phyloP scores from a whole-genome alignment of 2,888 invertebrate species.

The Hecatera dysodea region DNA sequence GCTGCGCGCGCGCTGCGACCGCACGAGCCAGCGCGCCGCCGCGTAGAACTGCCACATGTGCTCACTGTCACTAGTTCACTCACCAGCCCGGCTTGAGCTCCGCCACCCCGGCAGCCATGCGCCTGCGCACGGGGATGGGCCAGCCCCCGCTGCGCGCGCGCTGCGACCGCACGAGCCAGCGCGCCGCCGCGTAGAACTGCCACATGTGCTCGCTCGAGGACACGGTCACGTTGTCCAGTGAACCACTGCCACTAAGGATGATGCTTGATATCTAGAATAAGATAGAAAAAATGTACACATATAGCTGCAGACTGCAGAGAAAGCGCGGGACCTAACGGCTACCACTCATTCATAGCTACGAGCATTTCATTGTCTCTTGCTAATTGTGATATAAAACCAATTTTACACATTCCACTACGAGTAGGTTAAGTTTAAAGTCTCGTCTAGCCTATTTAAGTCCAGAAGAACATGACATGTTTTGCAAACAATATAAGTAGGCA shows the following conservation, averaged over 20 bases:
- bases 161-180: slow-evolving; percentile 97
- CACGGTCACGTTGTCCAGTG: slow-evolving; percentile 94
- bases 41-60: slow-evolving; percentile 98
- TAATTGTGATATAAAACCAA: too few species aligned
- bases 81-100: slow-evolving; percentile 96
- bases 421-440: too few species aligned
- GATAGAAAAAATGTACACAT: background rate
- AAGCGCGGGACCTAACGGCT: too few species aligned
- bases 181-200: slow-evolving; percentile 97
- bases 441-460: too few species aligned
- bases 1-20: too few species aligned
- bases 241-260: slow-evolving; percentile 93
- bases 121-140: slow-evolving; percentile 96
- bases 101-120: slow-evolving; percentile 93
- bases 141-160: slow-evolving; percentile 97
- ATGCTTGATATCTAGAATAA: slow-evolving; percentile 91
- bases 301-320: too few species aligned
- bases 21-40: too few species aligned
- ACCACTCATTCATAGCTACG: too few species aligned
- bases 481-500: background rate
- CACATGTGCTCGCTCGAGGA: slow-evolving; percentile 96
- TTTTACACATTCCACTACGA: too few species aligned
- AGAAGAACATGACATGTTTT: too few species aligned
- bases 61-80: slow-evolving; percentile 91
- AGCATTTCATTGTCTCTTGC: too few species aligned